Evolutionary conservation across 2,888 invertebrate species (phyloP), one percentile per base, ranked within the genome.

Genomic region (Iselma pallidipennis): DNA sequence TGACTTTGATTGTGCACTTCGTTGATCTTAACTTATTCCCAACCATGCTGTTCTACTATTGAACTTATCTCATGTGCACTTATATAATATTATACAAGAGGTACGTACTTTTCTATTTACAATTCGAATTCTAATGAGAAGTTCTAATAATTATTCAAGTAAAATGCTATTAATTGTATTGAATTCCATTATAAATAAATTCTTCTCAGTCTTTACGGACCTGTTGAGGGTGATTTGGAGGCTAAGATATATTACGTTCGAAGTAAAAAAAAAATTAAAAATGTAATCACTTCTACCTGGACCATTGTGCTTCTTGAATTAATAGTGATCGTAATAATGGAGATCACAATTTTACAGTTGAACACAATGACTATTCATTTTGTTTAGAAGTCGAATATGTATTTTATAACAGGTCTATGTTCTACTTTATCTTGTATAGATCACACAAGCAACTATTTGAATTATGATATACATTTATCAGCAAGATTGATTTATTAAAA

Each of bases 401-500:
- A 45, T 31, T 51, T 33, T 31, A 58, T 56, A 45, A 49, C 33
- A 33, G 42, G 28, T 56, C 31, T 54, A 28, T 61, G 55, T 45
- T 56, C 61, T 33, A 54, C 31, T 53, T 55, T 66, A 64, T 66
- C 63, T n/a, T n/a, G 48, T 19, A 16, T 19, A 54, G 54, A 54
- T 58, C 65, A 56, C 65, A 56, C 33, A 53, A 28, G 61, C 56
- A 55, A 56, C 61, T 60, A 59, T 66, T 60, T 60, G 60, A 66
- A 48, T 64, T 64, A 61, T 56, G 55, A 56, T 61, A 50, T 57
- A 25, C 59, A 64, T 66, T 66, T 55, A 66, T 66, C 66, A 66
- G 42, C 49, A 12, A 16, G 60, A 66, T 63, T 66, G 66, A 66
- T 66, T 63, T 58, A 66, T 66, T 63, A 63, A 66, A 61, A 61